Conservation (phyloP, 2,113 vertebrate species). For the Apus apus region DNA sequence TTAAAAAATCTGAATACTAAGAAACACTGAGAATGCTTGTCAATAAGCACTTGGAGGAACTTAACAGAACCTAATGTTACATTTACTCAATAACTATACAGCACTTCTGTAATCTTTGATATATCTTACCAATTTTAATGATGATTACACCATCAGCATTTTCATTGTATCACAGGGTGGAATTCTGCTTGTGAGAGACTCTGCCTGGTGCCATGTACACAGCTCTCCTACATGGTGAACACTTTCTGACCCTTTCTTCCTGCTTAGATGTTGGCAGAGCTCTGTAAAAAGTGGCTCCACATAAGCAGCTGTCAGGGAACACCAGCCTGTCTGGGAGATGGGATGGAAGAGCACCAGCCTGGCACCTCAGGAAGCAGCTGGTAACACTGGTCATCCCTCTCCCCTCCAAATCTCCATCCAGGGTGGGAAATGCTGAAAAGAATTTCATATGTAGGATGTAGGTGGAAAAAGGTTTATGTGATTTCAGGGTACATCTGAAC, state of each 20-base stretch:
- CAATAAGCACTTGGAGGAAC: not conserved
- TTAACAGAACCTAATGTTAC: not conserved
- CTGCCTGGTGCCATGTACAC: not conserved
- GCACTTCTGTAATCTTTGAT: not conserved
- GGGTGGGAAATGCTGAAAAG: not conserved
- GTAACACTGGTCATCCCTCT: not conserved
- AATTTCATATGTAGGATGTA: rapidly evolving
- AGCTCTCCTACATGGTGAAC: not conserved
- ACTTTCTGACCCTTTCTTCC: not conserved
- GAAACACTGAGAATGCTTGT: not conserved
- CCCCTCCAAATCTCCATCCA: too few species aligned
- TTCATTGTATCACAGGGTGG: not conserved
- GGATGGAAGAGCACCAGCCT: not conserved
- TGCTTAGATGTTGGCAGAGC: not conserved
- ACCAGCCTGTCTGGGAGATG: rapidly evolving
- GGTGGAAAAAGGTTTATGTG: not conserved
- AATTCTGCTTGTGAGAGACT: not conserved
- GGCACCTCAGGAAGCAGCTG: not conserved
- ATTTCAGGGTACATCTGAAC: not conserved
- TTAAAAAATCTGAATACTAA: not conserved
- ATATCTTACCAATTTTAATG: not conserved
- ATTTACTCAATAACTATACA: not conserved
- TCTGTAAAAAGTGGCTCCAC: rapidly evolving
- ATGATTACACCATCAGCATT: not conserved
- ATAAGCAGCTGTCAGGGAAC: not conserved